Evolutionary conservation across 2,888 invertebrate genomes (phyloP), one percentile per base, ranked within the genome.

Genomic region (Sialis lutaria): DNA sequence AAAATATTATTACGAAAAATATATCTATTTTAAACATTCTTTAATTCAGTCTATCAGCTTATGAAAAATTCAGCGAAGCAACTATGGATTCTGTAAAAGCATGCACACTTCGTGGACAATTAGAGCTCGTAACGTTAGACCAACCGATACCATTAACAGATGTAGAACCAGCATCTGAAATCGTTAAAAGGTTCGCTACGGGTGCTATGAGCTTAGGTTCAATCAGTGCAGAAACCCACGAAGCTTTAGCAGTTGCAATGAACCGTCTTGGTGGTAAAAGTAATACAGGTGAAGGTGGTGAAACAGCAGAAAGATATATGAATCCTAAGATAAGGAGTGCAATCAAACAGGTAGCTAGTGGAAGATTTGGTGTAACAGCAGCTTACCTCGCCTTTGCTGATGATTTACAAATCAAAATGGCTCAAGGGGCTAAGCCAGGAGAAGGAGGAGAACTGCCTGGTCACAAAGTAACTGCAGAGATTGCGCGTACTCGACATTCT

Each of bases 371-470:
- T 6, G 98, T 98, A 4, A 98, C 96, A 0, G 92, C 95, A 9
- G 86, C 93, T 0, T 98, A 98, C 64, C 67, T 98, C 53, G 93
- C 96, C 6, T 91, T 97, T 67, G 90, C 97, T 0, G 97, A 98
- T 65, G 97, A 98, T 64, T 65, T 98, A 54, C 98, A 98, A 69
- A 98, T 98, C 61, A 98, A 98, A 70, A 98, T 98, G 97, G 97
- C 98, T 6, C 67, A 98, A 68, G 96, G 97, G 2, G 97, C 98
- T 47, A 98, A 98, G 64, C 97, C 98, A 0, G 98, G 98, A 0
- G 97, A 98, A 68, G 97, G 97, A 22, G 97, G 97, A 2, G 97
- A 98, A 66, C 65, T 98, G 48, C 97, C 97, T 0, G 96, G 64
- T 58, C 63, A 40, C 47, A 37, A 41, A 13, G 45, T 97, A 32